Evolutionary conservation across 2,113 vertebrate genomes (phyloP).

Genomic region (Brachyhypopomus occidentalis): DNA sequence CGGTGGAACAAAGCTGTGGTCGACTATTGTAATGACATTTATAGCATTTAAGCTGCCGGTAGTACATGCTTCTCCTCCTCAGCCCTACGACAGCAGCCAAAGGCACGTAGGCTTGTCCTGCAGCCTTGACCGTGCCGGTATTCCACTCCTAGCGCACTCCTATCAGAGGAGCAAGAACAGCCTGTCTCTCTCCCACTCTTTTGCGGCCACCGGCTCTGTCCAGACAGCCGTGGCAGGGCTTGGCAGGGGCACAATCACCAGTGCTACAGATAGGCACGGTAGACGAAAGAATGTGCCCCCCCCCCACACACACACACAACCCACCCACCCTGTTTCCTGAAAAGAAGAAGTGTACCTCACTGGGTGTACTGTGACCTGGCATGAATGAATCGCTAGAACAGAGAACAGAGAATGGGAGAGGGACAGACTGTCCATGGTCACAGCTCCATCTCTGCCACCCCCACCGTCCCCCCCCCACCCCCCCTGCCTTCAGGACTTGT

Average conservation of each 20-base stretch:
- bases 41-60: conserved; percentile 42
- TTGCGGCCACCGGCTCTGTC: conserved; percentile 55
- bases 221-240: conserved; percentile 61
- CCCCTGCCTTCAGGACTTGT: not conserved
- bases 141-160: conserved; percentile 75
- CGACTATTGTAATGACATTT: no score
- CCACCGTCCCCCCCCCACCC: not conserved
- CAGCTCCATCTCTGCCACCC: not conserved
- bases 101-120: conserved; percentile 12
- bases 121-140: conserved; percentile 80
- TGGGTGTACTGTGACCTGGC: conserved; percentile 22
- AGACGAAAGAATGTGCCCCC: conserved; percentile 37
- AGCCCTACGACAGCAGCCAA: conserved; percentile 11
- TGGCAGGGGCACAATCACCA: conserved; percentile 56
- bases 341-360: conserved; percentile 11
- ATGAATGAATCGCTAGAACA: conserved; percentile 21
- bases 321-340: not conserved
- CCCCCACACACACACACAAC: conserved; percentile 3
- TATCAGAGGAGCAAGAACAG: conserved; percentile 83
- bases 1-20: not conserved
- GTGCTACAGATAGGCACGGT: conserved; percentile 41
- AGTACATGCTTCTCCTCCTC: conserved; percentile 55
- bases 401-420: conserved; percentile 17
- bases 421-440: conserved; percentile 45
- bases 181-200: conserved; percentile 82